phyloP scores from a whole-genome alignment of 2,797 vertebrate genomes.

The Falco columbarius region DNA sequence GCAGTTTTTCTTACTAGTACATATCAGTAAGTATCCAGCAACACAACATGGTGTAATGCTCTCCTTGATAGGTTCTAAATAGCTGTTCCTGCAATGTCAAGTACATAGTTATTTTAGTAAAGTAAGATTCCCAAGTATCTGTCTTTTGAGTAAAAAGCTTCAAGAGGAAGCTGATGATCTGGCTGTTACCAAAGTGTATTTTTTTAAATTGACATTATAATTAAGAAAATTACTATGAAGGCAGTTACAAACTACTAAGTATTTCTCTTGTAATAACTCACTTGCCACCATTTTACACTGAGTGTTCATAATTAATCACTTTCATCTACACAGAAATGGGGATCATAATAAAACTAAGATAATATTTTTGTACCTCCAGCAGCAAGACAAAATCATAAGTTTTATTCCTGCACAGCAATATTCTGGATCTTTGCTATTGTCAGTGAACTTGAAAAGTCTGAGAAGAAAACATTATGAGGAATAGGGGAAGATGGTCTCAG shows the following conservation, averaged over 20 bases:
- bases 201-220: not conserved
- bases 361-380: not conserved
- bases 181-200: not conserved
- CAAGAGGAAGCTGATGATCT: not conserved
- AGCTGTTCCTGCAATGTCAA: not conserved
- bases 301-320: not conserved
- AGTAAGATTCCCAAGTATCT: not conserved
- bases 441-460: not conserved
- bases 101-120: not conserved
- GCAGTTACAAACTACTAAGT: not conserved
- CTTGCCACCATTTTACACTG: not conserved
- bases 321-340: not conserved
- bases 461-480: not conserved
- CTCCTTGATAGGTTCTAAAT: not conserved
- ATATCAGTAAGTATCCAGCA: not conserved
- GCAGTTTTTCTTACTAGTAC: not conserved
- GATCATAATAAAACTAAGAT: not conserved
- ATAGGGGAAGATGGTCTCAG: not conserved
- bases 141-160: not conserved
- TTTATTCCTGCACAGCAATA: not conserved
- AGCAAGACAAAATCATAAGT: not conserved
- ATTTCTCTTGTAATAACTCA: not conserved
- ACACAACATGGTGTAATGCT: not conserved
- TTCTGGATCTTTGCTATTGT: not conserved
- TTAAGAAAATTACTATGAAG: slow-evolving; percentile 24